A percentile compares a stretch with the other conserved stretches of the same genome.
Evolutionary conservation across 2,797 vertebrate genomes (phyloP).

Genomic region (Crypturellus tataupa): DNA sequence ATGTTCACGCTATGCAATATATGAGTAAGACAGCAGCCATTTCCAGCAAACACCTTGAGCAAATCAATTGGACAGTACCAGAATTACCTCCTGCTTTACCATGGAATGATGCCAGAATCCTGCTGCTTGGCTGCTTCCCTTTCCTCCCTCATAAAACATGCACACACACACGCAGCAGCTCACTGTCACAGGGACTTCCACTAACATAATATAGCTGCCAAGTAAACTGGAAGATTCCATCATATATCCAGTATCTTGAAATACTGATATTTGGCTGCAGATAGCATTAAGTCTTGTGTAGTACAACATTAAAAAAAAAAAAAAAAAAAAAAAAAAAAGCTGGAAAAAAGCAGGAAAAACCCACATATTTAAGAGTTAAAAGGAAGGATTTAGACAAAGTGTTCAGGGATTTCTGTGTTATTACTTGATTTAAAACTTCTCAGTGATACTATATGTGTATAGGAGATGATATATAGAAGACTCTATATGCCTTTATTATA

Average conservation of each 20-base stretch:
- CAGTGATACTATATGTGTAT: neutral
- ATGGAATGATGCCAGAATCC: constrained; percentile 35
- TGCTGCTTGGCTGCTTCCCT: neutral
- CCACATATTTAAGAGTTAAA: neutral
- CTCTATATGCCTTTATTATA: neutral
- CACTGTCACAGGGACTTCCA: neutral
- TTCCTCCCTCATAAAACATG: neutral
- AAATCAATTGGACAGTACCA: constrained; percentile 58
- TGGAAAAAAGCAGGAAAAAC: neutral
- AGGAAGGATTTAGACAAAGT: neutral
- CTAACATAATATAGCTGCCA: neutral
- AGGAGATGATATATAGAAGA: neutral
- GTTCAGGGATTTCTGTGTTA: neutral
- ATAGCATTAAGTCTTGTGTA: neutral
- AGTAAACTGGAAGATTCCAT: constrained; percentile 1
- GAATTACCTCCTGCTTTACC: constrained; percentile 42
- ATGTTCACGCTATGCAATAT: constrained; percentile 8
- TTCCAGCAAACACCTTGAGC: constrained; percentile 64
- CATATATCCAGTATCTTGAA: neutral
- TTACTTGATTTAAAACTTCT: neutral
- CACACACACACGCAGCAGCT: neutral
- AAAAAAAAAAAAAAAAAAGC: neutral
- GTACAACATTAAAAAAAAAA: neutral
- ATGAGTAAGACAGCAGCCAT: constrained; percentile 21
- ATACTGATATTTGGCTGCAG: neutral